Evolutionary conservation across 1,140 invertebrate species (phyloP).

Genomic region (Panulirus ornatus): DNA sequence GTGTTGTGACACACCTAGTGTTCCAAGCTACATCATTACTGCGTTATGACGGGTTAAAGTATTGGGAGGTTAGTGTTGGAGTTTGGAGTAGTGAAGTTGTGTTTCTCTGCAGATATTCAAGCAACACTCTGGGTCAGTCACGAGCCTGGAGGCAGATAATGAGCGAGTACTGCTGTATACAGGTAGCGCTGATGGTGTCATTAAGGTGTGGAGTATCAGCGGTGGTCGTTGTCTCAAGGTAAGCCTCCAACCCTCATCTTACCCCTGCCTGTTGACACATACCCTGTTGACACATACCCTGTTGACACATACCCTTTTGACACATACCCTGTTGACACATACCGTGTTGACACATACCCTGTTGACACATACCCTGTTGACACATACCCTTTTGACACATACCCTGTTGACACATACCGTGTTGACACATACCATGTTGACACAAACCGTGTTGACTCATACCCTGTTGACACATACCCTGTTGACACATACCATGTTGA

Average conservation of each 20-base stretch:
- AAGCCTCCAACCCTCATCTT: background rate
- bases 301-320: too few relatives aligned
- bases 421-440: background rate
- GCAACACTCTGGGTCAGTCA: conserved; percentile 80
- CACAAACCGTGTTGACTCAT: background rate
- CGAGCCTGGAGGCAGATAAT: conserved; percentile 79
- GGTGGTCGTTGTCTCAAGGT: conserved; percentile 77
- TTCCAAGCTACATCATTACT: too few relatives aligned
- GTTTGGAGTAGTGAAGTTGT: background rate
- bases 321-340: too few relatives aligned
- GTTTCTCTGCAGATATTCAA: conserved; percentile 75
- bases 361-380: too few relatives aligned
- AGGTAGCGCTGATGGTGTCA: conserved; percentile 79
- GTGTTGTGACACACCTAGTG: background rate
- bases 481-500: background rate
- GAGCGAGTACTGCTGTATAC: conserved; percentile 79
- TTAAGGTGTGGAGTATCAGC: conserved; percentile 80
- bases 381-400: too few relatives aligned
- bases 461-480: background rate
- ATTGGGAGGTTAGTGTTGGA: too few relatives aligned
- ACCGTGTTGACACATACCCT: too few relatives aligned
- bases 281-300: too few relatives aligned
- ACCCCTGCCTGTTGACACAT: too few relatives aligned
- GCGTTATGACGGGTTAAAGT: too few relatives aligned
- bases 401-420: too few relatives aligned